Conservation (phyloP, 1,140 invertebrate genomes). For the Olivierus martensii region DNA sequence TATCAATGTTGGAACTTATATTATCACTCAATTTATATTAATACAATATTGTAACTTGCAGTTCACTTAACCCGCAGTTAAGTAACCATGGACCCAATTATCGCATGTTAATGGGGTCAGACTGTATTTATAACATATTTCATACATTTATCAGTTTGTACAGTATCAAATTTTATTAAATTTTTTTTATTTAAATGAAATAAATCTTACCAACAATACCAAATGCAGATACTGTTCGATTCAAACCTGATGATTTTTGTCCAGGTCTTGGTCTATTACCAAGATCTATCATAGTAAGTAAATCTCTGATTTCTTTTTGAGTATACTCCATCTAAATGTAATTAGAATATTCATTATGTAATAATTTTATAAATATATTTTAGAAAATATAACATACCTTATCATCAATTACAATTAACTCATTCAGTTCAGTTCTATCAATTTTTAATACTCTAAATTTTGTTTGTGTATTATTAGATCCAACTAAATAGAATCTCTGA, state of each 20-base stretch:
- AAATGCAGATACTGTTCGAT: slow-evolving; percentile 72
- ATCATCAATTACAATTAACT: slow-evolving; percentile 73
- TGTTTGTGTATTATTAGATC: slow-evolving; percentile 84
- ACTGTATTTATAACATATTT: no score
- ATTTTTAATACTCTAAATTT: slow-evolving; percentile 86
- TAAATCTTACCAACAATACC: slow-evolving; percentile 63
- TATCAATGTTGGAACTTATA: no score
- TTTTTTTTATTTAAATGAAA: neutral
- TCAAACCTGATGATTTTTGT: slow-evolving; percentile 37
- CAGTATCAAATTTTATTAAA: neutral
- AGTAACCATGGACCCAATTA: no score
- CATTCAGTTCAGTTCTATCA: slow-evolving; percentile 69
- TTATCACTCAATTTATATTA: no score
- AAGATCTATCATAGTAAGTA: slow-evolving; percentile 67
- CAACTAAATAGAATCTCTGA: slow-evolving; percentile 67
- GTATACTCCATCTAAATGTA: slow-evolving; percentile 57
- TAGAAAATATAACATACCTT: slow-evolving; percentile 34
- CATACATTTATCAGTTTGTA: neutral
- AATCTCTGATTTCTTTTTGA: slow-evolving; percentile 66
- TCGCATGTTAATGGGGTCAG: no score
- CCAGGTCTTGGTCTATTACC: slow-evolving; percentile 49
- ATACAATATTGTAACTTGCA: no score
- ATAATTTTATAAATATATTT: no score
- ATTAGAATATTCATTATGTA: no score
- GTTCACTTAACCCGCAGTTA: no score